Evolutionary conservation across 2,113 vertebrate genomes (phyloP).

Genomic region (Antechinus flavipes): DNA sequence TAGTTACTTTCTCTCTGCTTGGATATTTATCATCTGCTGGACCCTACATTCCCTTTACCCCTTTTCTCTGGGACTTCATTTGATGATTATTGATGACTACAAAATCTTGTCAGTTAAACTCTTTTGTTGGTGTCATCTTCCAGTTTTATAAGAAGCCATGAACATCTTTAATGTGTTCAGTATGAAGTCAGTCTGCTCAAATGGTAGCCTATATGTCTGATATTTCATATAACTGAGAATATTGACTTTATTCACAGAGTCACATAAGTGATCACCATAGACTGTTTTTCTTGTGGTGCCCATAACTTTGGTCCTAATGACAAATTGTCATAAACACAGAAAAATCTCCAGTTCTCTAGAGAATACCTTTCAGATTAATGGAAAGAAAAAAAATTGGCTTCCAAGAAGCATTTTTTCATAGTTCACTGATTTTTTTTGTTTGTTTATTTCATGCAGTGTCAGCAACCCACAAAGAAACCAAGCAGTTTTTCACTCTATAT

Average conservation of each 20-base stretch:
- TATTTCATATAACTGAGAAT: background rate
- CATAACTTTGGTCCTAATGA: background rate
- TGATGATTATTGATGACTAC: background rate
- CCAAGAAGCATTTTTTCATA: background rate
- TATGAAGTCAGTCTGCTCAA: background rate
- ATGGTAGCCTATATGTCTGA: background rate
- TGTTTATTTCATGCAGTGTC: constrained; percentile 87
- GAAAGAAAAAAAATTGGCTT: background rate
- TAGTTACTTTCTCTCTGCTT: background rate
- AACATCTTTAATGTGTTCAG: background rate
- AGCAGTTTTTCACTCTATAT: constrained; percentile 99
- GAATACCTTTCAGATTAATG: background rate
- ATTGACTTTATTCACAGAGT: background rate
- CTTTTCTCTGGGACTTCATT: background rate
- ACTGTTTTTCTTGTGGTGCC: background rate
- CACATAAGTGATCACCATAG: background rate
- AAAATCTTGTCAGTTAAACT: background rate
- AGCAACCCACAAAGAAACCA: constrained; percentile 98
- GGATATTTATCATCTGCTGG: background rate
- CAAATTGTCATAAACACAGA: background rate
- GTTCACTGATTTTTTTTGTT: constrained; percentile 31
- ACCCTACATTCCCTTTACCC: background rate
- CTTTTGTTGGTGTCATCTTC: background rate
- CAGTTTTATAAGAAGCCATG: background rate
- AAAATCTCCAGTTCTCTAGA: background rate